Base-by-base conservation (phyloP, 2,113 vertebrate species). In the Ariopsis seemanni region DNA sequence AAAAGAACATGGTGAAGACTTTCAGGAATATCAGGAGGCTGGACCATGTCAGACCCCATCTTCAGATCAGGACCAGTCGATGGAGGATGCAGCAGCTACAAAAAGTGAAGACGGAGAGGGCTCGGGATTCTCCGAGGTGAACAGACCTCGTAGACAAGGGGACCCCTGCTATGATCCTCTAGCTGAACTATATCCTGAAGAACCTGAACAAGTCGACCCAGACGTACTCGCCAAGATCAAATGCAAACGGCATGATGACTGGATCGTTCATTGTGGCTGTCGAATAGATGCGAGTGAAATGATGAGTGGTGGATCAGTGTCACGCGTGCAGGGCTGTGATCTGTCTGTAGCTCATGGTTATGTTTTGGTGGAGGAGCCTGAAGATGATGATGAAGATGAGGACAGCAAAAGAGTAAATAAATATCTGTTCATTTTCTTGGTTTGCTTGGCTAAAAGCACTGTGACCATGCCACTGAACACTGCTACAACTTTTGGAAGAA, bases 281-380 rank as follows among this genome's bases (percentile, higher is more conserved):
- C 83, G 88, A 65, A 86, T 69, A 7, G 53, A 88, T 65, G 91
- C 89, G 1, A 42, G 83, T 83, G 22, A 82, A 22, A 12, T 42
- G 67, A 74, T 25, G 84, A 15, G 17, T 30, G 11, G 0, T 34
- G 65, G 9, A 6, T 69, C 22, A 0, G 77, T 10, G 25, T 75
- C 1, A 0, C 42, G 22, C 65, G 69, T 3, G 22, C 53, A 4
- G 65, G 63, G 1, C 27, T 2, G 20, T 7, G 10, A 67, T 1
- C 30, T 85, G 25, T 69, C 86, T 34, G 5, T 83, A 34, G 89
- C 83, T 80, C 88, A 87, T 0, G 94, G 96, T 62, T 96, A 93
- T 0, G 94, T 97, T 10, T 88, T 96, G 80, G 95, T 97, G 84
- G 91, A 96, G 53, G 94, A 96, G 69, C 91, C 89, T 71, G 89